Percentiles rank a stretch among this genome's conserved stretches.
phyloP scores from a whole-genome alignment of 2,888 invertebrate species.

The Zaprionus bogoriensis region DNA sequence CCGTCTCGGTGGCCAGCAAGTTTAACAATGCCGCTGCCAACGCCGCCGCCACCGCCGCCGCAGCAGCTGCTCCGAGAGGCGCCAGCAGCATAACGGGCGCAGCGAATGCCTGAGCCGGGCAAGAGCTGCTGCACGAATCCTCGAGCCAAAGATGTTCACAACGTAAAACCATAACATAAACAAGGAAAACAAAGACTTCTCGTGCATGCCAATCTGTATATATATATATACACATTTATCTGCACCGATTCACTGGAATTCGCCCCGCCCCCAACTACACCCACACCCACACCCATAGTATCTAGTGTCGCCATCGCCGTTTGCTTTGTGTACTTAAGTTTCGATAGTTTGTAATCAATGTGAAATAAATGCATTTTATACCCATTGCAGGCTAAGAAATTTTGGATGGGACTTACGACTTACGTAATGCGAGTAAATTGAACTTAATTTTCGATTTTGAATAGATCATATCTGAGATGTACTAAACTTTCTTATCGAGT shows the following conservation, averaged over 20 bases:
- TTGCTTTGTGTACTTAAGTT: slow-evolving; percentile 72
- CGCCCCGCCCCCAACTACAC: slow-evolving; percentile 3
- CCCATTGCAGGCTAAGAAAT: background rate
- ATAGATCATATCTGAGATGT: no score
- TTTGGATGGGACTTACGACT: no score
- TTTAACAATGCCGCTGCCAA: slow-evolving; percentile 51
- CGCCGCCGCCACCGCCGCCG: slow-evolving; percentile 37
- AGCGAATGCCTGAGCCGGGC: slow-evolving; percentile 54
- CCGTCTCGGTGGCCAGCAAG: slow-evolving; percentile 53
- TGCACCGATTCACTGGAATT: background rate
- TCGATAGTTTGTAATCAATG: slow-evolving; percentile 39
- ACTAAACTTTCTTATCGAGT: no score
- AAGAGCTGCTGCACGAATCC: slow-evolving; percentile 44
- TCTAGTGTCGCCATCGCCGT: slow-evolving; percentile 64
- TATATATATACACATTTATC: slow-evolving; percentile 16
- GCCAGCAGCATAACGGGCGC: slow-evolving; percentile 43
- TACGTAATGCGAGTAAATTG: no score
- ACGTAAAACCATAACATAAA: background rate
- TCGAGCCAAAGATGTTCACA: slow-evolving; percentile 77
- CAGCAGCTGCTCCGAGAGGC: slow-evolving; percentile 11
- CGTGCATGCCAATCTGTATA: slow-evolving; percentile 52
- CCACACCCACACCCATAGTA: slow-evolving; percentile 43
- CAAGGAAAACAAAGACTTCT: slow-evolving; percentile 49
- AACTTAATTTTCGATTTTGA: no score
- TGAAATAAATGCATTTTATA: slow-evolving; percentile 47